Evolutionary conservation across 1,140 invertebrate species (phyloP).

Genomic region (Pogonomyrmex californicus): DNA sequence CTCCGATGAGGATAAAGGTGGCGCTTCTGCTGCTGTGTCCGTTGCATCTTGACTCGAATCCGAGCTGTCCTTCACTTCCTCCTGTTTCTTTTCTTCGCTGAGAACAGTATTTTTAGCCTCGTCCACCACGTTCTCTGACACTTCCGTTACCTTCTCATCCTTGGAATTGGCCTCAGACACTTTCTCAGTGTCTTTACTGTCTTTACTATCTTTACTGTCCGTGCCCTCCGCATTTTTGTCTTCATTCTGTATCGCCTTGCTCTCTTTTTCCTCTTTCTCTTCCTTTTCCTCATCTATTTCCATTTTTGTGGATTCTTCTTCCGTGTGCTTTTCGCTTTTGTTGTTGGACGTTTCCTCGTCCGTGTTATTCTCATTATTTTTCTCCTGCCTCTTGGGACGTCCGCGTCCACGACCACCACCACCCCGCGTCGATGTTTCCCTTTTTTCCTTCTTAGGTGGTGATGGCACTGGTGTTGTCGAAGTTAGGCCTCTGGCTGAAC

Average conservation of each 20-base stretch:
- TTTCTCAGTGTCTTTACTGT: conserved; percentile 78
- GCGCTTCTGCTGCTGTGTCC: conserved; percentile 75
- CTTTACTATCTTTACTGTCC: conserved; percentile 73
- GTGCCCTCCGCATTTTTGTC: conserved; percentile 69
- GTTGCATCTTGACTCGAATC: conserved; percentile 84
- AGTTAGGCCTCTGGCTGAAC: conserved; percentile 84
- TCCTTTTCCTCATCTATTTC: conserved; percentile 83
- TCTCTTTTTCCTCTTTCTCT: conserved; percentile 76
- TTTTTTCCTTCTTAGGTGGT: conserved; percentile 86
- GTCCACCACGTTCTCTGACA: conserved; percentile 80
- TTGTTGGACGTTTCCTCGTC: conserved; percentile 84
- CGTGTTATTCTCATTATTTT: conserved; percentile 82
- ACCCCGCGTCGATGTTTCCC: conserved; percentile 81
- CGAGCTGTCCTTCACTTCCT: conserved; percentile 82
- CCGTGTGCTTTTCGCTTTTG: conserved; percentile 82
- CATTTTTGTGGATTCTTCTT: conserved; percentile 83
- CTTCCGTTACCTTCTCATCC: conserved; percentile 80
- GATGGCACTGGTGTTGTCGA: conserved; percentile 82
- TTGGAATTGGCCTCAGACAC: conserved; percentile 79
- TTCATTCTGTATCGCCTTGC: conserved; percentile 68
- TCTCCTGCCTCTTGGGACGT: conserved; percentile 84
- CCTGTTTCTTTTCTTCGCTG: conserved; percentile 81
- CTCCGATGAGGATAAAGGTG: conserved; percentile 75
- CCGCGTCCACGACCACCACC: conserved; percentile 83
- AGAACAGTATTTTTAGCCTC: conserved; percentile 75